Conservation (phyloP, 1,140 invertebrate genomes). For the Macrotrachela quadricornifera region DNA sequence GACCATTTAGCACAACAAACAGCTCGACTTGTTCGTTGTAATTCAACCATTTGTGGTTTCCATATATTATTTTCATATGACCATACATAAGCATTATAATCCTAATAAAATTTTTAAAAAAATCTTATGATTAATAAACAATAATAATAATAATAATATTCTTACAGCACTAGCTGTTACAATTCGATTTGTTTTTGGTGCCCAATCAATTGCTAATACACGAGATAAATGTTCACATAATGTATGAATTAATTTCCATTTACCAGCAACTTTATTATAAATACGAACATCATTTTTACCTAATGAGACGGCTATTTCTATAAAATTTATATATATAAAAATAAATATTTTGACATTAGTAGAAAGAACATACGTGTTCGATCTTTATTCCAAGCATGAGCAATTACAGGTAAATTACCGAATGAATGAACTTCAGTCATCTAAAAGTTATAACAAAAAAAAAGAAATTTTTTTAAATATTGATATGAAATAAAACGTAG, state of each 20-base stretch:
- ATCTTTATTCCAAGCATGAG: slow-evolving; percentile 7
- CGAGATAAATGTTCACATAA: slow-evolving; percentile 3
- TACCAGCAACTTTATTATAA: neutral
- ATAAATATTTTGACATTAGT: too few relatives aligned
- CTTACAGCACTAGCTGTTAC: slow-evolving; percentile 76
- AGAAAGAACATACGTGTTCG: slow-evolving; percentile 1
- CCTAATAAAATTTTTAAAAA: slow-evolving; percentile 26
- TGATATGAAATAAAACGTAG: too few relatives aligned
- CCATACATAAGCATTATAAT: slow-evolving; percentile 97
- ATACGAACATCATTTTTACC: slow-evolving; percentile 6
- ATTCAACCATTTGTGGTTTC: slow-evolving; percentile 79
- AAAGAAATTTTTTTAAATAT: too few relatives aligned
- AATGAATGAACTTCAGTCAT: too few relatives aligned
- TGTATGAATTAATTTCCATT: slow-evolving; percentile 2
- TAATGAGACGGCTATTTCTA: neutral
- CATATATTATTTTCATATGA: slow-evolving; percentile 57
- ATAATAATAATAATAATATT: too few relatives aligned
- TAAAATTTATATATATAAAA: neutral
- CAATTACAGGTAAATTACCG: too few relatives aligned
- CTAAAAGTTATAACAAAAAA: too few relatives aligned
- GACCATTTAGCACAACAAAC: slow-evolving; percentile 99
- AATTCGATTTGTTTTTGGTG: slow-evolving; percentile 83
- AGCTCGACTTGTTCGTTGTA: slow-evolving; percentile 63
- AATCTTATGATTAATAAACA: slow-evolving; percentile 1
- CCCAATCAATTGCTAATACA: slow-evolving; percentile 97